phyloP scores from a whole-genome alignment of 2,797 vertebrate genomes.

The Acestrorhynchus altus region DNA sequence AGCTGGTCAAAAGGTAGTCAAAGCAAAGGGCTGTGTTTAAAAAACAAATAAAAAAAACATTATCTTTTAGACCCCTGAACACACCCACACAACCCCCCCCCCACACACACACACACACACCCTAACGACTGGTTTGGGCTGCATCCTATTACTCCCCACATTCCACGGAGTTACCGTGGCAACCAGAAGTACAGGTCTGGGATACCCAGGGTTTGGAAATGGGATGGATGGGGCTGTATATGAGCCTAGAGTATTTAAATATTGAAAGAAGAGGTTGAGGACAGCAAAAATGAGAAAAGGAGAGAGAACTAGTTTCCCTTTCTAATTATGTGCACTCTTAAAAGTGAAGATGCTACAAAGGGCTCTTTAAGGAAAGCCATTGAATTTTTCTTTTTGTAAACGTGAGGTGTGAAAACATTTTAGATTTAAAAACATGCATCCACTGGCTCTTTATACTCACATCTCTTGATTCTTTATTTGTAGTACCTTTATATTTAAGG shows the following conservation, averaged over 20 bases:
- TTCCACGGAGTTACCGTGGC: slow-evolving; percentile 45
- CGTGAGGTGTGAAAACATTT: too few species aligned
- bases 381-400: too few species aligned
- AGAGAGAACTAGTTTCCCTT: not conserved
- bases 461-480: too few species aligned
- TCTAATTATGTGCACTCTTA: too few species aligned
- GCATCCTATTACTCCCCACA: slow-evolving; percentile 31
- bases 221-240: slow-evolving; percentile 23
- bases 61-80: not conserved
- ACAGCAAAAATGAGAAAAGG: not conserved
- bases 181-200: slow-evolving; percentile 37
- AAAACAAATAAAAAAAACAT: not conserved
- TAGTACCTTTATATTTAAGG: too few species aligned
- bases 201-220: slow-evolving; percentile 33
- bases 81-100: slow-evolving; percentile 20
- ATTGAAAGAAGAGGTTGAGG: not conserved
- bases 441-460: too few species aligned
- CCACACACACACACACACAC: slow-evolving; percentile 10
- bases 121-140: slow-evolving; percentile 28
- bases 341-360: too few species aligned
- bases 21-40: slow-evolving; percentile 2
- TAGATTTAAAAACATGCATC: too few species aligned
- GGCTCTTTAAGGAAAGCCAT: too few species aligned
- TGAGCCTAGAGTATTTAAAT: not conserved
- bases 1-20: not conserved